Base-by-base conservation (phyloP, 2,113 vertebrate species). In the Chascanopsetta lugubris region DNA sequence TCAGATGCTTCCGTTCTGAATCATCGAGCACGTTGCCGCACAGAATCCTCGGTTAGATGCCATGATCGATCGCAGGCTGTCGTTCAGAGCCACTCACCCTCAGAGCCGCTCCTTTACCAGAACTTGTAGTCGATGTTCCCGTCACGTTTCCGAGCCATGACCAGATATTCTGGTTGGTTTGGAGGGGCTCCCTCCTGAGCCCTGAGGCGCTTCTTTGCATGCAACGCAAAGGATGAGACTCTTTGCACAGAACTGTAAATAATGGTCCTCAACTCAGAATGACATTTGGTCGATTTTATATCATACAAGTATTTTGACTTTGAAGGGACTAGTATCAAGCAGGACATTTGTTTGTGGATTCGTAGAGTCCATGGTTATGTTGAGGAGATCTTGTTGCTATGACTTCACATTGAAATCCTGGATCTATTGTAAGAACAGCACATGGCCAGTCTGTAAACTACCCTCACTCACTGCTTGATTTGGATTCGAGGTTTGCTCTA, bases 121-220 rank as follows among this genome's bases (percentile, higher is more conserved):
- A 26, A 34, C 25, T 17, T 8, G 12, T 27, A 12, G 56, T 15
- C 17, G 27, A 22, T 38, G 76, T 68, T 68, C 69, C 36, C 43
- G 73, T 89, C 89, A 89, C 84, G 88, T 80, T 86, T 70, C 20
- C 20, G 47, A 55, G 62, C n/a, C 71, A 77, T 75, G 75, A 82
- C 82, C 75, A 29, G 20, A 22, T 15, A 3, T n/a, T 48, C 55
- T 80, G 82, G 87, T 92, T 92, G 90, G 90, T 53, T 43, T 17
- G 1, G 2, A 22, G 20, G 49, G 3, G 6, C 15, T 17, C 34
- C 57, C 18, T 11, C 2, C 36, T 46, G 26, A 18, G 69, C 51
- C 61, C 10, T 1, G 25, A 68, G 56, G 18, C 30, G 2, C 22
- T 49, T 63, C 36, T 13, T 54, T 65, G 58, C 27, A 10, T 56